Percentiles rank a stretch among this genome's conserved stretches.
Evolutionary conservation across 2,888 invertebrate species (phyloP).

Genomic region (Eupithecia vulgata): DNA sequence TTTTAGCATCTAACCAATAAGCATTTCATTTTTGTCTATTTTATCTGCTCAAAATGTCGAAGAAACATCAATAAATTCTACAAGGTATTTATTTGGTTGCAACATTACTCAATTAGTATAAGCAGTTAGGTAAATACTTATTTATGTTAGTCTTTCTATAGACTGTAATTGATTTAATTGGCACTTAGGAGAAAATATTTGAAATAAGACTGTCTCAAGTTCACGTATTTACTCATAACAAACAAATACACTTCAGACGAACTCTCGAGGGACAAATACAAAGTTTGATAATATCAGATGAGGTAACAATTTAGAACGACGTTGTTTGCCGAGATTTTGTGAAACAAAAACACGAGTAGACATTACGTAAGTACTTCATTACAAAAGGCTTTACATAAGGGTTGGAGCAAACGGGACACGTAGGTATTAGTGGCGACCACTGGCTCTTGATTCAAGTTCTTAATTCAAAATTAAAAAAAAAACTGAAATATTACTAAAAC

Average conservation of each 20-base stretch:
- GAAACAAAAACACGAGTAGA: constrained; percentile 64
- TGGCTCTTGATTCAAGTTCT: not conserved
- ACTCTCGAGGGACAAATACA: constrained; percentile 28
- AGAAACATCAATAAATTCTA: not conserved
- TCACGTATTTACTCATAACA: not conserved
- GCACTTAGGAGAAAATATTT: not conserved
- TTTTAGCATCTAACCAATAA: too few species aligned
- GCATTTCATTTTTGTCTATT: not conserved
- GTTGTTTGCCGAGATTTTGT: constrained; percentile 41
- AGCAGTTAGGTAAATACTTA: not conserved
- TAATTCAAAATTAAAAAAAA: too few species aligned
- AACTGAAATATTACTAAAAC: too few species aligned
- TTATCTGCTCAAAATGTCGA: not conserved
- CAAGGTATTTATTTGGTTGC: not conserved
- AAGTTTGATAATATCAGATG: constrained; percentile 48
- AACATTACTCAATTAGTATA: not conserved
- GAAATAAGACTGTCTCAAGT: constrained; percentile 4
- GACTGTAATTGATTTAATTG: not conserved
- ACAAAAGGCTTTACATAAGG: constrained; percentile 65
- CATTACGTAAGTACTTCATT: constrained; percentile 67
- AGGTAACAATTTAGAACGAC: constrained; percentile 48
- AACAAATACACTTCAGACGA: constrained; percentile 24
- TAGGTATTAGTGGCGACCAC: not conserved
- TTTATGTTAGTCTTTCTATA: not conserved
- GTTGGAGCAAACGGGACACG: constrained; percentile 3